phyloP scores from a whole-genome alignment of 2,888 invertebrate species.

The Cerceris rybyensis region DNA sequence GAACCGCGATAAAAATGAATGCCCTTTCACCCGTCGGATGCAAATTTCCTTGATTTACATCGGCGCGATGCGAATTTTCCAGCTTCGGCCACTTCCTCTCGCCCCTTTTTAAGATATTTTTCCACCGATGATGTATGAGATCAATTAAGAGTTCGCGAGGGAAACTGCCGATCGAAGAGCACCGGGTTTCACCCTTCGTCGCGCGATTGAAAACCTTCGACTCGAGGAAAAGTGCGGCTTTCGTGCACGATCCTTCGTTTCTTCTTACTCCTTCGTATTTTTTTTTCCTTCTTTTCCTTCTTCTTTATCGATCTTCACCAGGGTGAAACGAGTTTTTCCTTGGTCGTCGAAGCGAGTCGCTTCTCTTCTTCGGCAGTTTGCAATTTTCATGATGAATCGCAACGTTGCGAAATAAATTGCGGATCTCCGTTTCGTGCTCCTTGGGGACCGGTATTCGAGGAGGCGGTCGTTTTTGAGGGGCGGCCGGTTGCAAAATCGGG shows the following conservation, averaged over 20 bases:
- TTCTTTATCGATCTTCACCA: background rate
- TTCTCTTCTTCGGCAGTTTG: background rate
- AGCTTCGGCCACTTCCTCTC: background rate
- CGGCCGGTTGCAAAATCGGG: slow-evolving; percentile 32
- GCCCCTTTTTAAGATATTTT: background rate
- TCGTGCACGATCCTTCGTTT: background rate
- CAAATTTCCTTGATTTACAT: slow-evolving; percentile 42
- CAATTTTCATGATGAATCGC: slow-evolving; percentile 52
- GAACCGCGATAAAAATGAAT: slow-evolving; percentile 48
- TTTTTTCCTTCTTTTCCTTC: background rate
- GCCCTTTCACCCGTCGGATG: slow-evolving; percentile 32
- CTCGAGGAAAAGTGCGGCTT: background rate
- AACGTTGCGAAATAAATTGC: slow-evolving; percentile 52
- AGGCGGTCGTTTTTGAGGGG: slow-evolving; percentile 17
- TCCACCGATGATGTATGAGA: slow-evolving; percentile 4
- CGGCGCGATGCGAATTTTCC: slow-evolving; percentile 13
- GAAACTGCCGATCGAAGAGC: background rate
- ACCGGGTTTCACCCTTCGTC: background rate
- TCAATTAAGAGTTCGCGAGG: slow-evolving; percentile 10
- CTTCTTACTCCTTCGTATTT: background rate
- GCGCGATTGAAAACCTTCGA: background rate
- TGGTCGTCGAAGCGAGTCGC: slow-evolving; percentile 2
- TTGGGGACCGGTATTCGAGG: background rate
- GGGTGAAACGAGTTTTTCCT: slow-evolving; percentile 9
- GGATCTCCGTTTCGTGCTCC: slow-evolving; percentile 15